Percentiles rank a stretch among this genome's conserved stretches.
These are phyloP conservation scores for Diuraphis noxia DNA, from an alignment of 1,140 invertebrate species.

Conservation along the genomic window DNA sequence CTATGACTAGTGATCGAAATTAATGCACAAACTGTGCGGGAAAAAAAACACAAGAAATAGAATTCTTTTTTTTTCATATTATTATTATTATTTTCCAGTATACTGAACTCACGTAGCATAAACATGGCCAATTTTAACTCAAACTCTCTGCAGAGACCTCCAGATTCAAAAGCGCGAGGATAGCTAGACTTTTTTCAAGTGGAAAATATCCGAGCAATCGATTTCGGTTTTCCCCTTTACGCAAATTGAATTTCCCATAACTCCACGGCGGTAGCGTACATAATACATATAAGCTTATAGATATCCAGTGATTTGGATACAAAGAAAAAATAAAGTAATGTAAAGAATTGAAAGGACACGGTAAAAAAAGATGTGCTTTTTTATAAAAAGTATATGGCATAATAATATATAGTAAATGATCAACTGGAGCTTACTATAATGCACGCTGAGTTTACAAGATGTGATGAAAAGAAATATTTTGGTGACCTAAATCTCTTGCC, in stretches of 20 bases:
- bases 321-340: not conserved
- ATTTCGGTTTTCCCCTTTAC: not conserved
- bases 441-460: too few species aligned
- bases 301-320: not conserved
- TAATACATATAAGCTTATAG: not conserved
- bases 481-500: slow-evolving; percentile 6
- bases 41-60: not conserved
- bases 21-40: not conserved
- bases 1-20: not conserved
- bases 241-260: not conserved
- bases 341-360: not conserved
- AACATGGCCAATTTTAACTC: not conserved
- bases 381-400: not conserved
- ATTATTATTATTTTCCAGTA: not conserved
- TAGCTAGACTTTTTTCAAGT: not conserved
- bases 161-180: not conserved
- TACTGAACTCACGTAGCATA: not conserved
- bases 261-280: not conserved
- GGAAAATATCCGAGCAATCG: slow-evolving; percentile 14
- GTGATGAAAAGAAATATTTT: not conserved
- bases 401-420: not conserved
- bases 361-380: not conserved
- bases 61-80: not conserved
- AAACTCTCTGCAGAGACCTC: not conserved
- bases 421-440: not conserved